Evolutionary conservation across 2,113 vertebrate species (phyloP).

Genomic region (Periophthalmus modestus): DNA sequence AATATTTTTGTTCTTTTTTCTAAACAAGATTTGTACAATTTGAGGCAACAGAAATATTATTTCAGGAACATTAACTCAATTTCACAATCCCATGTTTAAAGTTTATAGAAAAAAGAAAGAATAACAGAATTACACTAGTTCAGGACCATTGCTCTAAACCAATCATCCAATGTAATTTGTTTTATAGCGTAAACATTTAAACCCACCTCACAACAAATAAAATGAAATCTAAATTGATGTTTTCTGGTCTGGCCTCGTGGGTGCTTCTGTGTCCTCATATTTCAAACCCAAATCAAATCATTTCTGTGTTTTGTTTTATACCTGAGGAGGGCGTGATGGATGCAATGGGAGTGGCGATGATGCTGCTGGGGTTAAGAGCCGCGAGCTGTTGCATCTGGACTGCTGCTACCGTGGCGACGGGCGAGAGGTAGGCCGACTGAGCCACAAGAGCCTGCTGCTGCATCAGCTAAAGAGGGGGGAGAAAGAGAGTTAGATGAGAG

Average conservation of each 20-base stretch:
- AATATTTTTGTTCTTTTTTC: too few relatives aligned
- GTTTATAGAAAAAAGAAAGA: background rate
- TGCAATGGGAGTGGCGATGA: constrained; percentile 88
- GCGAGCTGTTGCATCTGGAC: constrained; percentile 96
- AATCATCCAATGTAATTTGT: background rate
- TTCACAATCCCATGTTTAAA: background rate
- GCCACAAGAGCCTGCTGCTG: constrained; percentile 96
- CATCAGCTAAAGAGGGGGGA: constrained; percentile 79
- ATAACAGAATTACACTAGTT: background rate
- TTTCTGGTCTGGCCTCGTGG: constrained; percentile 42
- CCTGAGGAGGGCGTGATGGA: constrained; percentile 93
- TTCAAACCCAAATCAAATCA: constrained; percentile 66
- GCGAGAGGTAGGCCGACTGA: constrained; percentile 95
- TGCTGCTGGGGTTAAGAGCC: constrained; percentile 88
- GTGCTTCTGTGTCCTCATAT: constrained; percentile 56
- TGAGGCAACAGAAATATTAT: too few relatives aligned
- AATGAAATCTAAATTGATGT: constrained; percentile 24
- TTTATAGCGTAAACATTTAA: constrained; percentile 15
- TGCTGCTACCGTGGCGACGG: constrained; percentile 90
- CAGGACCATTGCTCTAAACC: background rate
- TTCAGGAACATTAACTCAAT: too few relatives aligned
- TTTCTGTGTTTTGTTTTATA: constrained; percentile 61
- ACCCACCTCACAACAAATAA: constrained; percentile 14
- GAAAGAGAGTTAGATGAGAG: background rate
- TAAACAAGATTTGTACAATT: too few relatives aligned